These are phyloP conservation scores for Unio pictorum DNA, from an alignment of 2,888 invertebrate genomes.

Conservation along the genomic window DNA sequence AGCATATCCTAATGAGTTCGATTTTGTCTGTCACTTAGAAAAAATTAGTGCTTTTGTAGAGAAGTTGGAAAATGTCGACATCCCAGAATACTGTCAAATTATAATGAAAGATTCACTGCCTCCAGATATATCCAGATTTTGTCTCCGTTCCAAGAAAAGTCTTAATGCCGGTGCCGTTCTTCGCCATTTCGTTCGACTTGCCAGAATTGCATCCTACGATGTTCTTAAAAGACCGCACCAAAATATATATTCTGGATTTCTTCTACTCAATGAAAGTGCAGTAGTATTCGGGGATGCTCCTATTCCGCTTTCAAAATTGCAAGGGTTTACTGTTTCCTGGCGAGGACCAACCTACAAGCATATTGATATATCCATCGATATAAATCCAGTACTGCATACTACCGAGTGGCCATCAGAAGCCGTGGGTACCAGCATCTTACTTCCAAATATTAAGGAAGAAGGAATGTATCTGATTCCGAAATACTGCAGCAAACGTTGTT, in stretches of 20 bases:
- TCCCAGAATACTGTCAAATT: not conserved
- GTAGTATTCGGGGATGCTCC: slow-evolving; percentile 3
- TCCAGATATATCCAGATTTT: slow-evolving; percentile 6
- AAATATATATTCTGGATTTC: slow-evolving; percentile 7
- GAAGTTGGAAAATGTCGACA: not conserved
- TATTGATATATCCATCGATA: slow-evolving; percentile 17
- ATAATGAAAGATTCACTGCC: slow-evolving; percentile 7
- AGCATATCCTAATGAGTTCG: slow-evolving; percentile 24
- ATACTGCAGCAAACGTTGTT: slow-evolving; percentile 4
- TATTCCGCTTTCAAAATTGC: slow-evolving; percentile 8
- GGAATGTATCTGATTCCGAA: slow-evolving; percentile 26
- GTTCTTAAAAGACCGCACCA: slow-evolving; percentile 3
- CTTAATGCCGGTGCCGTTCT: slow-evolving; percentile 7
- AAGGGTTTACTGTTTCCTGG: slow-evolving; percentile 10
- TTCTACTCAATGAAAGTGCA: slow-evolving; percentile 4
- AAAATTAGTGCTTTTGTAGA: not conserved
- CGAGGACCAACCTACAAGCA: slow-evolving; percentile 17
- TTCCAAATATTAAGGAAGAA: slow-evolving; percentile 9
- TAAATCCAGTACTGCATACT: slow-evolving; percentile 19
- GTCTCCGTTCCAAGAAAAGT: slow-evolving; percentile 3
- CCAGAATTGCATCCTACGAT: slow-evolving; percentile 10
- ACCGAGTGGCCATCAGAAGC: slow-evolving; percentile 6
- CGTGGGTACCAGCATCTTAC: not conserved
- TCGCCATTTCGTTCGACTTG: slow-evolving; percentile 8
- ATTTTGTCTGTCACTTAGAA: slow-evolving; percentile 17